Percentiles rank a stretch among this genome's conserved stretches.
Conservation (phyloP, 1,140 invertebrate species). For the Bicyclus anynana region DNA sequence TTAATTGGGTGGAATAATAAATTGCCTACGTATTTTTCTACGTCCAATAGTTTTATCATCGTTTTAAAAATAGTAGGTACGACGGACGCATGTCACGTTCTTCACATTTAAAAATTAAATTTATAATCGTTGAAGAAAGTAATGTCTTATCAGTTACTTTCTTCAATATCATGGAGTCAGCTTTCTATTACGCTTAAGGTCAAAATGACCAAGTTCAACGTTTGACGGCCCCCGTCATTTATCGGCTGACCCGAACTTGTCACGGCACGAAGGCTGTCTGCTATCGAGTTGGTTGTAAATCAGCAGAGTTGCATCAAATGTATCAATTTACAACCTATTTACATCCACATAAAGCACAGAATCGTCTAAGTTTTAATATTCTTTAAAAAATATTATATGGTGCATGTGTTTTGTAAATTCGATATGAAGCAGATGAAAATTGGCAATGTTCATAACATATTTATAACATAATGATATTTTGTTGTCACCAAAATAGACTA, state of each 20-base stretch:
- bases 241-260: conserved; percentile 25
- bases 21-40: background rate
- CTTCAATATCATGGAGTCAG: conserved; percentile 6
- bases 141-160: conserved; percentile 12
- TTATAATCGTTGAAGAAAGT: no score
- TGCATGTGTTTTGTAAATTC: background rate
- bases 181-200: conserved; percentile 12
- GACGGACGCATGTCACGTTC: background rate
- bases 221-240: conserved; percentile 14
- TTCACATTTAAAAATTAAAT: no score
- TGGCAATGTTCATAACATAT: no score
- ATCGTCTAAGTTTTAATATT: background rate
- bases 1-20: background rate
- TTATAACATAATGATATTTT: conserved; percentile 11
- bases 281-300: conserved; percentile 20
- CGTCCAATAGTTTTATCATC: background rate
- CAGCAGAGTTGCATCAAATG: background rate
- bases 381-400: background rate
- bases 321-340: conserved; percentile 7
- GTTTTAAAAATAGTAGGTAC: background rate
- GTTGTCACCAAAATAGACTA: background rate
- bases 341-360: background rate
- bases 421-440: conserved; percentile 9
- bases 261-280: conserved; percentile 23
- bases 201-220: conserved; percentile 15